Evolutionary conservation across 2,797 vertebrate species (phyloP).

Genomic region (Columba guinea): DNA sequence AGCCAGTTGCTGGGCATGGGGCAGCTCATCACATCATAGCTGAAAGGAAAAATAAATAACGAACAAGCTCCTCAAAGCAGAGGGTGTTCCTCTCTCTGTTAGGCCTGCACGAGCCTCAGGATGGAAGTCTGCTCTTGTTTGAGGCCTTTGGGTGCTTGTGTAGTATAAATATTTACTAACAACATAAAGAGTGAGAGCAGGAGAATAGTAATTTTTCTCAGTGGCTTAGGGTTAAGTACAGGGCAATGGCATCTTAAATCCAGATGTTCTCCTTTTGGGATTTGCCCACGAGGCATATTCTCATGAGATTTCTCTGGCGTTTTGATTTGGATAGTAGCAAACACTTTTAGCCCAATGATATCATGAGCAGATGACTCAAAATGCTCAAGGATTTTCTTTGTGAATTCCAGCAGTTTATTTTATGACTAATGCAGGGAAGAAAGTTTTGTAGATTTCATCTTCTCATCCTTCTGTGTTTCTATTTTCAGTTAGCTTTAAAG

Average conservation of each 20-base stretch:
- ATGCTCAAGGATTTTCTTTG: conserved; percentile 54
- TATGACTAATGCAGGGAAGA: conserved; percentile 30
- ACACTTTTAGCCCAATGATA: conserved; percentile 61
- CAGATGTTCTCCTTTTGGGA: conserved; percentile 80
- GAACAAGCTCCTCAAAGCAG: background rate
- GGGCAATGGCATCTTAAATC: conserved; percentile 74
- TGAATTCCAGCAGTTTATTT: conserved; percentile 63
- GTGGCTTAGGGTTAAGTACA: conserved; percentile 70
- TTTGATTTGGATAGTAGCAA: conserved; percentile 70
- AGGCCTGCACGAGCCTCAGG: background rate
- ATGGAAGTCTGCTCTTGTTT: conserved; percentile 6
- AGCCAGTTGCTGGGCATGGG: background rate
- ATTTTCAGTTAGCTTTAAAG: conserved; percentile 66
- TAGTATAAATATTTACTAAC: conserved; percentile 68
- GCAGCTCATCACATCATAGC: background rate
- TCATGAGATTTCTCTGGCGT: conserved; percentile 71
- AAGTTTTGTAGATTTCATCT: conserved; percentile 55
- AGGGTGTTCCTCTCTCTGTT: background rate
- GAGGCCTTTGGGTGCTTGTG: conserved; percentile 45
- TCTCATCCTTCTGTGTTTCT: conserved; percentile 54
- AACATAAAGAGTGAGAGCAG: conserved; percentile 59
- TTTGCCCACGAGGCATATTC: conserved; percentile 71
- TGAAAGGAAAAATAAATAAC: background rate
- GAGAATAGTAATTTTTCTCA: conserved; percentile 70
- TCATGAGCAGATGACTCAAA: conserved; percentile 62